Evolutionary conservation across 2,888 invertebrate species (phyloP).

Genomic region (Chrysotoxum bicinctum): DNA sequence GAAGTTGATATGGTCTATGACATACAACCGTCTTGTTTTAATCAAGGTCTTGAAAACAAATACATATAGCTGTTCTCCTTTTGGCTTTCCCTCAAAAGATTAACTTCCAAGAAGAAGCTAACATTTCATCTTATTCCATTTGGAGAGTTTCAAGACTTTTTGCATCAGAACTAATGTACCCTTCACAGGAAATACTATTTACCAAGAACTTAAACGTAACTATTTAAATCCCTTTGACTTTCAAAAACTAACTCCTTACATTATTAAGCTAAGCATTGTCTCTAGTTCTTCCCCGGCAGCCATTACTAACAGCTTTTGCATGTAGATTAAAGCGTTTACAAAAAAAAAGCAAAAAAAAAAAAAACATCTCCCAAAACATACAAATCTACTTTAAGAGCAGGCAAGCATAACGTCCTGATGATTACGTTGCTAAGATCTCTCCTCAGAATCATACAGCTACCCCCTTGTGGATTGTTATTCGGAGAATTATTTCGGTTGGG

Average conservation of each 20-base stretch:
- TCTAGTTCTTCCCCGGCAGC: background rate
- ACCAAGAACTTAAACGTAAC: background rate
- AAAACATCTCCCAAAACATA: background rate
- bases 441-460: background rate
- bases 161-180: background rate
- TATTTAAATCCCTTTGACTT: conserved; percentile 1
- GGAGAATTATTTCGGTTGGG: background rate
- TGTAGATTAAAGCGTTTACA: conserved; percentile 5
- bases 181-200: background rate
- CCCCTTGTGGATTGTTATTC: background rate
- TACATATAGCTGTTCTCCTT: no score
- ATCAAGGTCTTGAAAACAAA: no score
- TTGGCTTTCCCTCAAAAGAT: background rate
- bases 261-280: background rate
- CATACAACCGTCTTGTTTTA: no score
- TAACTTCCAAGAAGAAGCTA: background rate
- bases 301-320: conserved; percentile 10
- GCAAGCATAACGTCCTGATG: conserved; percentile 3
- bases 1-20: no score
- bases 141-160: background rate
- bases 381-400: conserved; percentile 8
- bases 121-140: background rate
- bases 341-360: background rate
- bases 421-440: background rate
- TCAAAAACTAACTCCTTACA: background rate